Evolutionary conservation across 2,113 vertebrate genomes (phyloP).

Genomic region (Oenanthe melanoleuca): DNA sequence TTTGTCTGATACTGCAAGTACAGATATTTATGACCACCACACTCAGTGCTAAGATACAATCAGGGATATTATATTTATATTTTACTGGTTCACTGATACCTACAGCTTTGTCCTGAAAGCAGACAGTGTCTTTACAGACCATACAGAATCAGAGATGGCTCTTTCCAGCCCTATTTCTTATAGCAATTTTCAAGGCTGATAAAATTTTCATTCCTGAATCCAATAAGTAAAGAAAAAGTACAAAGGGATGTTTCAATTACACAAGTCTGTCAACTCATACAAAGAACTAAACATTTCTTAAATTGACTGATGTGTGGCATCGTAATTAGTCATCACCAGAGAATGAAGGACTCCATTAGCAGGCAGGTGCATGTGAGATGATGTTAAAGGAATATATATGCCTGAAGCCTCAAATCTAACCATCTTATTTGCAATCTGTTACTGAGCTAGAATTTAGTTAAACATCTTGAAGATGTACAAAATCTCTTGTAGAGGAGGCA

Average conservation of each 20-base stretch:
- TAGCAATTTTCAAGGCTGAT: conserved; percentile 13
- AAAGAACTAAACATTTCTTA: conserved; percentile 37
- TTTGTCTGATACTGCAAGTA: background rate
- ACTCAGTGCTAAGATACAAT: background rate
- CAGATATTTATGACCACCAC: background rate
- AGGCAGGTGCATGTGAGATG: background rate
- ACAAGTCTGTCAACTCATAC: background rate
- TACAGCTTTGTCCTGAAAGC: background rate
- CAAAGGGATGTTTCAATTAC: conserved; percentile 14
- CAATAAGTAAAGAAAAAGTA: conserved; percentile 20
- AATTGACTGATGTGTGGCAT: conserved; percentile 49
- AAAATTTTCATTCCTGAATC: conserved; percentile 6
- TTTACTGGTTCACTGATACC: background rate
- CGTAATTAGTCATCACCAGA: conserved; percentile 71
- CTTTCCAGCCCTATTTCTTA: conserved; percentile 3
- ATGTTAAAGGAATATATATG: conserved; percentile 21
- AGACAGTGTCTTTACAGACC: background rate
- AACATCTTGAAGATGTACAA: conserved; percentile 68
- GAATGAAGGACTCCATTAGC: conserved; percentile 55
- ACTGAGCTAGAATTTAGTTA: conserved; percentile 66
- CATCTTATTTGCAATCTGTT: conserved; percentile 63
- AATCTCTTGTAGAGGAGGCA: conserved; percentile 38
- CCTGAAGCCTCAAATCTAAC: conserved; percentile 49
- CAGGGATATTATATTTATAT: background rate
- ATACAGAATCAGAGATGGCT: background rate